These are phyloP conservation scores for Pardosa pseudoannulata DNA, from an alignment of 2,888 invertebrate species.

Conservation along the genomic window DNA sequence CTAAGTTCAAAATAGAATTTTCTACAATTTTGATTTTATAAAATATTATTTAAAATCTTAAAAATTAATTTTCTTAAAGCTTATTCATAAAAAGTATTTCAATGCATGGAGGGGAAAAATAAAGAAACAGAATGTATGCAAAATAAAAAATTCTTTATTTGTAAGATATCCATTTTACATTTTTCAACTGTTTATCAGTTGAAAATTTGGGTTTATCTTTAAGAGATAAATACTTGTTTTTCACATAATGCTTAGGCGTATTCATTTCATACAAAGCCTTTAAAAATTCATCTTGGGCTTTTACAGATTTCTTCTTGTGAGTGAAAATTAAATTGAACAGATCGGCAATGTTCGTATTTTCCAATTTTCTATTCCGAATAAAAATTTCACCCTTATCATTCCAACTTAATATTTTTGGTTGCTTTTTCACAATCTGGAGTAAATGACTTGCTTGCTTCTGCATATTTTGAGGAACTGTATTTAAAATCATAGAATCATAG, in stretches of 20 bases:
- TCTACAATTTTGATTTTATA: too few species aligned
- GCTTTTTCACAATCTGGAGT: neutral
- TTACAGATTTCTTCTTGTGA: neutral
- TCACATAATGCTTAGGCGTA: neutral
- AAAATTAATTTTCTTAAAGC: too few species aligned
- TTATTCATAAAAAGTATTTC: too few species aligned
- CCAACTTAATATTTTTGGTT: neutral
- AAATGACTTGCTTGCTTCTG: neutral
- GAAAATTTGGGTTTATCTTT: too few species aligned
- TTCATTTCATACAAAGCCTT: neutral
- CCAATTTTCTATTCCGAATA: neutral
- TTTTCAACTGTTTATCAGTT: too few species aligned
- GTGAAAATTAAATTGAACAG: neutral
- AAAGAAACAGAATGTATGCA: too few species aligned
- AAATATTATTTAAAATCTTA: too few species aligned
- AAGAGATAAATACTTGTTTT: slow-evolving; percentile 19
- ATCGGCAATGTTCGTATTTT: neutral
- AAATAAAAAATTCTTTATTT: too few species aligned
- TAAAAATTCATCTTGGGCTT: neutral
- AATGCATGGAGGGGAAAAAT: too few species aligned
- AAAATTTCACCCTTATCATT: slow-evolving; percentile 8
- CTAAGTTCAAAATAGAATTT: too few species aligned
- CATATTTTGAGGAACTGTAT: neutral
- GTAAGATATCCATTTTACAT: too few species aligned
- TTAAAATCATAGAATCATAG: neutral